These are phyloP conservation scores for Columba guinea DNA, from an alignment of 2,797 vertebrate species.

Conservation along the genomic window DNA sequence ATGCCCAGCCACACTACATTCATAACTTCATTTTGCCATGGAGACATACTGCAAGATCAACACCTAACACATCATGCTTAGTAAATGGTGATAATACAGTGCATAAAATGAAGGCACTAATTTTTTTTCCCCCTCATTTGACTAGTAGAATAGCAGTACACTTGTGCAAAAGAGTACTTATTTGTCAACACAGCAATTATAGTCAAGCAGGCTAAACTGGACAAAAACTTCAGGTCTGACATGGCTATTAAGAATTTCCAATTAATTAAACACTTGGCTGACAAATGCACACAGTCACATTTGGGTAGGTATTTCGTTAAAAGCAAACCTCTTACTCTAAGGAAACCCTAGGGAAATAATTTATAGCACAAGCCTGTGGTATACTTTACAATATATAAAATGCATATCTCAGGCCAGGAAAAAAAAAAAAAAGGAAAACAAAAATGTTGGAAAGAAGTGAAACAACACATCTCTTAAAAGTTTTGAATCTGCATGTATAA, in stretches of 20 bases:
- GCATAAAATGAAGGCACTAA: neutral
- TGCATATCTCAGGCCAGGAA: neutral
- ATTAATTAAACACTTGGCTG: neutral
- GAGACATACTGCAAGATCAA: neutral
- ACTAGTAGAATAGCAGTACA: neutral
- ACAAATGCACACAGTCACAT: neutral
- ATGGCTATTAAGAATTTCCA: neutral
- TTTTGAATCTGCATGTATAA: neutral
- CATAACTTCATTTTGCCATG: neutral
- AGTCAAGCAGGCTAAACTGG: neutral
- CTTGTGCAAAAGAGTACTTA: neutral
- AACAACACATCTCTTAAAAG: neutral
- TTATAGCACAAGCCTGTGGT: neutral
- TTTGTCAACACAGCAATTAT: neutral
- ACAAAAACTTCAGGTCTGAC: neutral
- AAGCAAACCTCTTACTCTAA: neutral
- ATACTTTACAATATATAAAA: neutral
- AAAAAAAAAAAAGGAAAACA: too few species aligned
- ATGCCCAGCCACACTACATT: neutral
- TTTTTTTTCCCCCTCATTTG: neutral
- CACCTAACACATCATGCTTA: neutral
- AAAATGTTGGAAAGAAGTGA: neutral
- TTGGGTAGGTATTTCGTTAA: slow-evolving; percentile 11
- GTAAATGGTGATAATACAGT: neutral
- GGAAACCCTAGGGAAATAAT: neutral